Evolutionary conservation across 2,888 invertebrate species (phyloP).

Genomic region (Pachycephus smyrnensis): DNA sequence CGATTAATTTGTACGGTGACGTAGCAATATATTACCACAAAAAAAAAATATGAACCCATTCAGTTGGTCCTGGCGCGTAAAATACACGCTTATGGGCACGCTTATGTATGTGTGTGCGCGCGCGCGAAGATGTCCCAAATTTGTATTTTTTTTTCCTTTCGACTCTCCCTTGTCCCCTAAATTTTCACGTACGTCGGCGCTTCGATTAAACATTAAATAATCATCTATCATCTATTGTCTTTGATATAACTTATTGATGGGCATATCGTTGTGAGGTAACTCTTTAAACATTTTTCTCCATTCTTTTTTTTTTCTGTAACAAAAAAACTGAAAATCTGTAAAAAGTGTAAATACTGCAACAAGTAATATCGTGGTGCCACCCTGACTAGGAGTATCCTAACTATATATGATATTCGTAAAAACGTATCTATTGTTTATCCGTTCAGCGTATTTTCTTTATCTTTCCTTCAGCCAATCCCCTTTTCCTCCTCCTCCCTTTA

Average conservation of each 20-base stretch:
- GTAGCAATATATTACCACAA: background rate
- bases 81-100: background rate
- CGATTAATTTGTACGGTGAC: background rate
- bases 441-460: conserved; percentile 25
- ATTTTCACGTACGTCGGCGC: conserved; percentile 12
- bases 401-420: background rate
- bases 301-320: conserved; percentile 42
- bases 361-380: conserved; percentile 63
- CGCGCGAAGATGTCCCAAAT: background rate
- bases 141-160: background rate
- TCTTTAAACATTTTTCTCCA: conserved; percentile 44
- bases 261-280: conserved; percentile 63
- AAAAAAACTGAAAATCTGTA: conserved; percentile 44
- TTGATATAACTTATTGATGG: conserved; percentile 58
- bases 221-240: conserved; percentile 61
- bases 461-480: conserved; percentile 12
- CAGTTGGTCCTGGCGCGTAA: background rate
- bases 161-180: background rate
- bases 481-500: conserved; percentile 16
- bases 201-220: conserved; percentile 59
- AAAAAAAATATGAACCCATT: background rate
- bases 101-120: too few species aligned
- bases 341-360: conserved; percentile 65
- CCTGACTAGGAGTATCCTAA: conserved; percentile 62
- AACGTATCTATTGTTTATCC: background rate